Conservation (phyloP, 2,113 vertebrate species). For the Limnothrissa miodon region DNA sequence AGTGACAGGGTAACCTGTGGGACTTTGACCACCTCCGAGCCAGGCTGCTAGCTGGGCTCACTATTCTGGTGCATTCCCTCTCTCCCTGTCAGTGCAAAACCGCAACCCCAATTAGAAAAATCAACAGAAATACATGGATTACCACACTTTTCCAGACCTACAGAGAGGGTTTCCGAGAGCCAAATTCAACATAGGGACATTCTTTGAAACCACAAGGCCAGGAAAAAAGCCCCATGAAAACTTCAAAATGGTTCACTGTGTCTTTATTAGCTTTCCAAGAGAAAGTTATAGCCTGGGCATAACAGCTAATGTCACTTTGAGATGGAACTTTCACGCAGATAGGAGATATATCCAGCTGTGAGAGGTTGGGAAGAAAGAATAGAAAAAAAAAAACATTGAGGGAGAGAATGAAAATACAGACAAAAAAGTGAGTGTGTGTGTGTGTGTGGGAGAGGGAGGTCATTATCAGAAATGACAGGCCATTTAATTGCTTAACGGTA, state of each 20-base stretch:
- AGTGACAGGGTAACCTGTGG: not conserved
- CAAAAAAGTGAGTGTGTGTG: not conserved
- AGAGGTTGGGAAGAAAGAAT: not conserved
- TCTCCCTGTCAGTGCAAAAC: constrained; percentile 31
- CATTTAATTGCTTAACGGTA: not conserved
- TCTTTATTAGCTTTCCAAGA: constrained; percentile 77
- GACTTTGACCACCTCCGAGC: not conserved
- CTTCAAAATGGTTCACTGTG: constrained; percentile 29
- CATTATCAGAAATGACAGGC: not conserved
- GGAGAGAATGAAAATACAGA: no score
- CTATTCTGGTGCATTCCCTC: constrained; percentile 17
- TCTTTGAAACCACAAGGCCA: constrained; percentile 50
- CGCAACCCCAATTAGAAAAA: constrained; percentile 42
- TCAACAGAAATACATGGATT: constrained; percentile 54
- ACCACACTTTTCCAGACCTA: constrained; percentile 63
- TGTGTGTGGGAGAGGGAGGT: not conserved
- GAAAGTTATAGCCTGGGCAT: constrained; percentile 74
- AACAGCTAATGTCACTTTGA: constrained; percentile 65
- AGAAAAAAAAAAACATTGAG: no score
- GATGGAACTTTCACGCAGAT: constrained; percentile 71
- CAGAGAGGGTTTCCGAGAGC: constrained; percentile 20
- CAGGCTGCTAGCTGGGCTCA: not conserved
- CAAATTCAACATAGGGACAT: constrained; percentile 48
- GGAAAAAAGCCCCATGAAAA: constrained; percentile 32
- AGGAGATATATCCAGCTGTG: constrained; percentile 70